A percentile compares a stretch with the other conserved stretches of the same genome.
Evolutionary conservation across 2,797 vertebrate genomes (phyloP).

Genomic region (Poecilia picta): DNA sequence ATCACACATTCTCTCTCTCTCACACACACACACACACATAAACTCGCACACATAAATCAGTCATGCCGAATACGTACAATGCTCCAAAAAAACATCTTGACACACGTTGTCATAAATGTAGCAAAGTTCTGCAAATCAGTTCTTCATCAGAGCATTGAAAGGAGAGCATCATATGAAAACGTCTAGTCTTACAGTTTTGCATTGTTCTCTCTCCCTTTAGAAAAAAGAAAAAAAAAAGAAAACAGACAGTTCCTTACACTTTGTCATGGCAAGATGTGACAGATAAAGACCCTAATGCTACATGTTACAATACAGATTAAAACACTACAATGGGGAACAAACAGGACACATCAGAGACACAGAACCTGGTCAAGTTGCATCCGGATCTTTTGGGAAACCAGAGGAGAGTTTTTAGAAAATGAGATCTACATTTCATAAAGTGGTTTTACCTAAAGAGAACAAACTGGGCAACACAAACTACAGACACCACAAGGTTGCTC

Average conservation of each 20-base stretch:
- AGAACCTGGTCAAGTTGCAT: conserved; percentile 16
- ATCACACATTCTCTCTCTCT: conserved; percentile 40
- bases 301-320: conserved; percentile 38
- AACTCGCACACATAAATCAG: conserved; percentile 32
- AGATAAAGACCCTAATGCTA: conserved; percentile 44
- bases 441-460: conserved; percentile 26
- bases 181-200: conserved; percentile 52
- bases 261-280: conserved; percentile 64
- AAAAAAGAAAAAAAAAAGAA: conserved; percentile 40
- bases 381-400: conserved; percentile 28
- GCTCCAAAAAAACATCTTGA: conserved; percentile 62
- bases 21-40: conserved; percentile 23
- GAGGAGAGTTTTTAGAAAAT: conserved; percentile 11
- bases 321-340: conserved; percentile 52
- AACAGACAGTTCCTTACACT: conserved; percentile 50
- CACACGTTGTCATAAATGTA: conserved; percentile 65
- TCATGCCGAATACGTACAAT: conserved; percentile 47
- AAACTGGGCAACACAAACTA: conserved; percentile 43
- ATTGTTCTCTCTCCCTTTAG: conserved; percentile 29
- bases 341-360: conserved; percentile 36
- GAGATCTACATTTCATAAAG: conserved; percentile 39
- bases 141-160: conserved; percentile 55
- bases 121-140: conserved; percentile 50
- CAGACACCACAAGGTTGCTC: conserved; percentile 44
- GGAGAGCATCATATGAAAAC: conserved; percentile 70